These are phyloP conservation scores for Porites australiensis DNA, from an alignment of 64 coral and sea anemone species.

Conservation along the genomic window DNA sequence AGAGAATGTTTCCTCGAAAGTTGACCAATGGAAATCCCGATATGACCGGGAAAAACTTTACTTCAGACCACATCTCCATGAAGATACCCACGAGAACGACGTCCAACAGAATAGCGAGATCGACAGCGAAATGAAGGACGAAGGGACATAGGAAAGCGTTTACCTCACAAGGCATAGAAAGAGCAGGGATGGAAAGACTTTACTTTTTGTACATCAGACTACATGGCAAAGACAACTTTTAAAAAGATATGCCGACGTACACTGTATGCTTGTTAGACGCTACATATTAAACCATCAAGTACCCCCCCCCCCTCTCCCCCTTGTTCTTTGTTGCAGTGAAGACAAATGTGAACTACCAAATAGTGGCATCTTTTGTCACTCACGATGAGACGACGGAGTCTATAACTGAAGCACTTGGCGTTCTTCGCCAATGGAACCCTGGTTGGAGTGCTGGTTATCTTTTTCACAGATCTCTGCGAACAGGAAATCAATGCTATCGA, in stretches of 20 bases:
- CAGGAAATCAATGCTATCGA: conserved; percentile 58
- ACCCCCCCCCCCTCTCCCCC: neutral
- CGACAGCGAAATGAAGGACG: conserved; percentile 1
- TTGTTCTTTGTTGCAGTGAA: neutral
- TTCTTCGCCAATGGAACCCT: conserved; percentile 34
- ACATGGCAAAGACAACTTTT: conserved; percentile 37
- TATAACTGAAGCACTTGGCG: conserved; percentile 24
- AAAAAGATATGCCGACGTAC: conserved; percentile 31
- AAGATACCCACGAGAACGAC: neutral
- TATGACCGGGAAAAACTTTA: conserved; percentile 32
- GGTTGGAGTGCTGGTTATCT: conserved; percentile 15
- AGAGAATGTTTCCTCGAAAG: conserved; percentile 50
- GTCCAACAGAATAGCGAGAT: neutral
- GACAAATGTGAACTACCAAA: neutral
- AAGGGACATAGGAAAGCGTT: conserved; percentile 9
- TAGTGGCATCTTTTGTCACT: neutral
- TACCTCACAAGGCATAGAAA: conserved; percentile 6
- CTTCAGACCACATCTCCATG: conserved; percentile 31
- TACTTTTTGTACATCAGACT: conserved; percentile 41
- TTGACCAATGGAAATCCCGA: conserved; percentile 41
- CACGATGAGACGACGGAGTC: neutral
- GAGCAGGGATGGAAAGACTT: neutral
- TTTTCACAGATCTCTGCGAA: conserved; percentile 46
- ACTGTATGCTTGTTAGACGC: conserved; percentile 35
- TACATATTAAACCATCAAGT: neutral